These are phyloP conservation scores for Euleptes europaea DNA, from an alignment of 2,113 vertebrate genomes.

Conservation along the genomic window DNA sequence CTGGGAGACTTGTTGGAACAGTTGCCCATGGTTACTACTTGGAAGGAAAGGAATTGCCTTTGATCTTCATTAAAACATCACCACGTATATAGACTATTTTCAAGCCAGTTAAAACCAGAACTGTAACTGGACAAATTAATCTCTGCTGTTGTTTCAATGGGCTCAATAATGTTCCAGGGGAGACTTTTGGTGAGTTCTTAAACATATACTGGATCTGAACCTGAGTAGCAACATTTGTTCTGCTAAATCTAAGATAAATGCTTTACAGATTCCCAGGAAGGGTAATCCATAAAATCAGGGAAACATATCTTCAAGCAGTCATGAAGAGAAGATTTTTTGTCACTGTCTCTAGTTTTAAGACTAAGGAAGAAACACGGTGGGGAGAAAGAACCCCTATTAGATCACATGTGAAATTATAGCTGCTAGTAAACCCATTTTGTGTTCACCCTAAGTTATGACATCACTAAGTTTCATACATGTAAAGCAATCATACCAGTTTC, in stretches of 20 bases:
- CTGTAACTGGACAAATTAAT: neutral
- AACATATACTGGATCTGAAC: neutral
- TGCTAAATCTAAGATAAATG: neutral
- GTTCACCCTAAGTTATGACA: neutral
- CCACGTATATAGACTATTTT: neutral
- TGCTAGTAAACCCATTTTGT: neutral
- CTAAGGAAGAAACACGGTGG: neutral
- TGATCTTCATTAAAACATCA: neutral
- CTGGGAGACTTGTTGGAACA: neutral
- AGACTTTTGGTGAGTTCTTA: neutral
- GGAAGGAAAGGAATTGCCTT: neutral
- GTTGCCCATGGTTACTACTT: neutral
- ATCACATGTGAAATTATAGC: too few species aligned
- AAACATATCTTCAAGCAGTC: neutral
- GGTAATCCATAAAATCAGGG: neutral
- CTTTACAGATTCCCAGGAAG: neutral
- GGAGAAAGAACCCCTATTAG: rapidly evolving
- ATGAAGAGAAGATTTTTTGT: neutral
- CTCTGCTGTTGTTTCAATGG: neutral
- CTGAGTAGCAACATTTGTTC: neutral
- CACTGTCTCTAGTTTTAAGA: neutral
- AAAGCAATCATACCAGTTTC: neutral
- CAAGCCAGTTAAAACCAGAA: neutral
- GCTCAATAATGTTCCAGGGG: neutral
- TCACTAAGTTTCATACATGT: neutral